Base-by-base conservation (phyloP, 2,113 vertebrate genomes). In the Asarcornis scutulata region DNA sequence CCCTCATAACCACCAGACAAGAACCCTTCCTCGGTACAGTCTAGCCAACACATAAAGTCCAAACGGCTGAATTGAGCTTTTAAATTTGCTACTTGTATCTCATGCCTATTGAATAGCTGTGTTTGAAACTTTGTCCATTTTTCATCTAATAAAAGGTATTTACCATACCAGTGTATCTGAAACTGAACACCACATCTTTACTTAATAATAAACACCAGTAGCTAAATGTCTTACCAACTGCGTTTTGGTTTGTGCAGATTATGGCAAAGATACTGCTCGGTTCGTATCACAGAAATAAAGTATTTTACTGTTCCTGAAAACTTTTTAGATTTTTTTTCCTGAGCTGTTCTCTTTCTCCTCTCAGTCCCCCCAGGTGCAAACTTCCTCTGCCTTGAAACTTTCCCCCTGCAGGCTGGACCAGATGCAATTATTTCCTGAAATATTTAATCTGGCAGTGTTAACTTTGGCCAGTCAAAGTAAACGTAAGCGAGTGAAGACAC, bases 371-470 rank as follows among this genome's bases (percentile, higher is more conserved):
- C 6, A 64, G 18, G 25, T 15, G 16, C 32, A 76, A 84, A 87
- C 32, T 83, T 74, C 38, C 67, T 64, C 48, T 73, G 48, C 50
- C 91, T 82, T 63, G 56, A 89, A 90, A 73, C 81, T 29, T 79
- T 83, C 15, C 36, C 68, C 83, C 34, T 23, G 52, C 0, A 2
- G 38, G 76, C 72, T 91, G 63, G 71, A 83, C 73, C 58, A 64
- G 83, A 62, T 73, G 56, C 73, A 95, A 67, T 66, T 93, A 78
- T 89, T 90, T 88, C 86, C 78, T 91, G 60, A 87, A 96, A 97
- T 94, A 86, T 83, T 95, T 97, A 96, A 96, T 94, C 96, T 9
- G 0, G 18, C 36, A 52, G 68, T 66, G 93, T 92, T 89, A 96
- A 96, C 96, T 93, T 96, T 90, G 90, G 83, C 72, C 94, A 82